Evolutionary conservation across 2,888 invertebrate genomes (phyloP).

Genomic region (Galerucella calmariensis): DNA sequence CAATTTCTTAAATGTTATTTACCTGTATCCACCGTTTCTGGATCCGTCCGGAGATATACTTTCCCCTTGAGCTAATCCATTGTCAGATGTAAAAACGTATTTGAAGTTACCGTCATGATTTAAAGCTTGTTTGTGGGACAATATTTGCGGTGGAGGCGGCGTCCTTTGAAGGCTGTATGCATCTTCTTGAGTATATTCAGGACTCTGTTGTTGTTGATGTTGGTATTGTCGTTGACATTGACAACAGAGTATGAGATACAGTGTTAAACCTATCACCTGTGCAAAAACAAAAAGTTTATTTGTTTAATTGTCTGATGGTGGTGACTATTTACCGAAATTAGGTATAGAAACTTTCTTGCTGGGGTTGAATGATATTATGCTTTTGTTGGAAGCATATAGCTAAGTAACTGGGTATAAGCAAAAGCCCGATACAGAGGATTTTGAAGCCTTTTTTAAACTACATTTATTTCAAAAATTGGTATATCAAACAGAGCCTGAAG

Average conservation of each 20-base stretch:
- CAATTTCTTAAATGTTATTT: background rate
- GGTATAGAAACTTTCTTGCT: too few relatives aligned
- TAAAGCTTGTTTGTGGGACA: slow-evolving; percentile 73
- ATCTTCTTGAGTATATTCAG: slow-evolving; percentile 43
- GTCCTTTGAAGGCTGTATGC: slow-evolving; percentile 52
- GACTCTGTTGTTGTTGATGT: slow-evolving; percentile 11
- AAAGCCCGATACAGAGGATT: too few relatives aligned
- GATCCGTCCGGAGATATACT: slow-evolving; percentile 76
- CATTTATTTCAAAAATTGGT: too few relatives aligned
- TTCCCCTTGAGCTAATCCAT: slow-evolving; percentile 76
- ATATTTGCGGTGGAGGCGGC: slow-evolving; percentile 66
- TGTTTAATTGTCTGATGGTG: background rate
- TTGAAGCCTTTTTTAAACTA: too few relatives aligned
- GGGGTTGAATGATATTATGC: too few relatives aligned
- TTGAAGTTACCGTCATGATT: slow-evolving; percentile 76
- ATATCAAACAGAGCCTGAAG: too few relatives aligned
- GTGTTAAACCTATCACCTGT: slow-evolving; percentile 46
- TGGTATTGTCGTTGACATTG: slow-evolving; percentile 42
- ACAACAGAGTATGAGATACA: slow-evolving; percentile 47
- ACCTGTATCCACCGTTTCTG: slow-evolving; percentile 67
- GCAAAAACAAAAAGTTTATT: slow-evolving; percentile 2
- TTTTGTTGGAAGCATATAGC: too few relatives aligned
- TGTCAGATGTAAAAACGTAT: slow-evolving; percentile 76
- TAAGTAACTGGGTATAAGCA: too few relatives aligned
- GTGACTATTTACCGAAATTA: too few relatives aligned